Evolutionary conservation across 2,113 vertebrate species (phyloP), one percentile per base, ranked within the genome.

Genomic region (Okapia johnstoni): DNA sequence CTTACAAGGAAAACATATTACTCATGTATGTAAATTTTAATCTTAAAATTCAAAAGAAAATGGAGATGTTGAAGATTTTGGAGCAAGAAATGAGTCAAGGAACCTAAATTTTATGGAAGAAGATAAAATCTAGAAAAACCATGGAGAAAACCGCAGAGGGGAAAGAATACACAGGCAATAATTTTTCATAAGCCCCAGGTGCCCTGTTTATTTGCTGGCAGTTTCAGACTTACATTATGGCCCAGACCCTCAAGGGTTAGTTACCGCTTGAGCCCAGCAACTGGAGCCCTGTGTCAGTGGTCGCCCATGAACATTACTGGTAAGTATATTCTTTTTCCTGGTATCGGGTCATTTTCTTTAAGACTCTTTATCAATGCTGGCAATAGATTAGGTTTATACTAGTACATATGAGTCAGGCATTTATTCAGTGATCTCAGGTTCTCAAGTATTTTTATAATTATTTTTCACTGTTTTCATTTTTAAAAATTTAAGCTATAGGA

Each of bases 341-440:
- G 36, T 17, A 85, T 97, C 93, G 63, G 91, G 93, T 96, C n/a
- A 61, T 97, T 90, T 97, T 98, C 87, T 0, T 16, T 96, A 90
- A 96, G 97, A 93, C 93, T 86, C 88, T 81, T 70, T 10, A 0
- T 2, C 0, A 85, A 85, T 97, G 93, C 90, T 96, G 95, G 86
- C 76, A 28, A 85, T 13, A 95, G 94, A 88, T 84, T 93, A 84
- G 85, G 84, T 88, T 98, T 93, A 98, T 97, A 96, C 92, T 85
- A 97, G 94, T 97, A 86, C 94, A 89, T 97, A 92, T 0, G 26
- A 96, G 84, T 98, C 91, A 97, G 81, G 73, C 97, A 92, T 98
- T 97, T 97, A 97, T 93, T 98, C 97, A 98, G 88, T 97, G 90
- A 97, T 98, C 94, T 94, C 89, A 90, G 96, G 94, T 97, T 94